Conservation (phyloP, 2,797 vertebrate genomes). For the Nyctalus aviator region DNA sequence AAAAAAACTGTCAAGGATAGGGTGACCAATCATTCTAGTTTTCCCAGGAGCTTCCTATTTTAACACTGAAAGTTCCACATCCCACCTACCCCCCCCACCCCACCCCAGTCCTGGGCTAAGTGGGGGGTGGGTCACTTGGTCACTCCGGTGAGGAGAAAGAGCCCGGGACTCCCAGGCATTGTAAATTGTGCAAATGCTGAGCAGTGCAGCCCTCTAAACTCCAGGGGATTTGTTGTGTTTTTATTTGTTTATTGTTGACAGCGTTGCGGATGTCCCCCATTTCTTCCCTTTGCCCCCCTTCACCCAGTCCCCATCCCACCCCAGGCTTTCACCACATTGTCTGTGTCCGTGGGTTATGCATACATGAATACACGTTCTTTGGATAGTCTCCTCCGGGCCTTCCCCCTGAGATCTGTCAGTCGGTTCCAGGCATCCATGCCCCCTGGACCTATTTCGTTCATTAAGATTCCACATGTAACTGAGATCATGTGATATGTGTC, state of each 20-base stretch:
- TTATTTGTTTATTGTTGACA: background rate
- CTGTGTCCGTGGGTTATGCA: too few relatives aligned
- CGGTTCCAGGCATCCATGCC: background rate
- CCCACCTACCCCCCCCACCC: too few relatives aligned
- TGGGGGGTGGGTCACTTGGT: background rate
- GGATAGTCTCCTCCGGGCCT: background rate
- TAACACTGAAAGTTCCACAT: too few relatives aligned
- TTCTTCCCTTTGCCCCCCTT: too few relatives aligned
- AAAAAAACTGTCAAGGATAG: background rate
- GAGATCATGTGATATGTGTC: background rate
- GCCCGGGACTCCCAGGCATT: background rate
- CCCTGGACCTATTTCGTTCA: background rate
- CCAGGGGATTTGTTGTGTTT: background rate
- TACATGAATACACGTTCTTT: background rate
- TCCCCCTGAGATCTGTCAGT: background rate
- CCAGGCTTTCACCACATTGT: too few relatives aligned
- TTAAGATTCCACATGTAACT: background rate
- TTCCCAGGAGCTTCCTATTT: background rate
- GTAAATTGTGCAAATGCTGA: accelerated
- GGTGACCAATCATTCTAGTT: accelerated
- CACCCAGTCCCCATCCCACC: too few relatives aligned
- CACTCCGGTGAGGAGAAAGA: background rate
- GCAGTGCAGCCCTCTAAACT: background rate
- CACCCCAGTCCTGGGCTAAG: background rate
- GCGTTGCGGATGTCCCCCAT: too few relatives aligned